These are phyloP conservation scores for Limnothrissa miodon DNA, from an alignment of 2,113 vertebrate species.

Conservation along the genomic window DNA sequence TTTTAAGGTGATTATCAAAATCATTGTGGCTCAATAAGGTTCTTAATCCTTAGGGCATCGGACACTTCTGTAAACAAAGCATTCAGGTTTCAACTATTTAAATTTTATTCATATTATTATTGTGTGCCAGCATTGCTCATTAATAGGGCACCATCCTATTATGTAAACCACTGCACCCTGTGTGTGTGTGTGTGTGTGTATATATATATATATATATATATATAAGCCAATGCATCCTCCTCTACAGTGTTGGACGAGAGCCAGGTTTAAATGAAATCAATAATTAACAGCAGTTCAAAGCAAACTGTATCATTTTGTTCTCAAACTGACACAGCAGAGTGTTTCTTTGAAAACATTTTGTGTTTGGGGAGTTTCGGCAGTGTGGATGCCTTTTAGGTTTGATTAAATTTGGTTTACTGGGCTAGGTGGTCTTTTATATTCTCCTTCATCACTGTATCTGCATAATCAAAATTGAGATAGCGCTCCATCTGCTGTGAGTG, in stretches of 20 bases:
- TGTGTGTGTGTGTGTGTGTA: too few species aligned
- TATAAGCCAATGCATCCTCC: background rate
- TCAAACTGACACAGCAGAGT: slow-evolving; percentile 46
- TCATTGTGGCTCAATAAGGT: background rate
- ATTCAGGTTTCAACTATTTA: background rate
- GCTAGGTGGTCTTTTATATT: slow-evolving; percentile 34
- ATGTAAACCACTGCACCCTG: background rate
- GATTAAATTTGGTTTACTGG: slow-evolving; percentile 57
- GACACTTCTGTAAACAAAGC: background rate
- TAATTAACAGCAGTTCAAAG: slow-evolving; percentile 51
- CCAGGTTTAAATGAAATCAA: slow-evolving; percentile 51
- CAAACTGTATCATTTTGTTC: slow-evolving; percentile 48
- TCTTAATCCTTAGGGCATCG: background rate
- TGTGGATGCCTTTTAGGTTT: slow-evolving; percentile 42
- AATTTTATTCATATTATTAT: too few species aligned
- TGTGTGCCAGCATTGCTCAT: background rate
- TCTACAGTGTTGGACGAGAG: background rate
- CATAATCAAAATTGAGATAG: slow-evolving; percentile 50
- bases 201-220: too few species aligned
- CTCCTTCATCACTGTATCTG: slow-evolving; percentile 24
- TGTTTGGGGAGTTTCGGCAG: slow-evolving; percentile 41
- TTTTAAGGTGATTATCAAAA: background rate
- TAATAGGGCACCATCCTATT: background rate
- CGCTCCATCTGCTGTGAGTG: slow-evolving; percentile 12
- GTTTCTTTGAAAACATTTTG: slow-evolving; percentile 50